These are phyloP conservation scores for Salvelinus fontinalis DNA, from an alignment of 2,113 vertebrate genomes.

Conservation along the genomic window DNA sequence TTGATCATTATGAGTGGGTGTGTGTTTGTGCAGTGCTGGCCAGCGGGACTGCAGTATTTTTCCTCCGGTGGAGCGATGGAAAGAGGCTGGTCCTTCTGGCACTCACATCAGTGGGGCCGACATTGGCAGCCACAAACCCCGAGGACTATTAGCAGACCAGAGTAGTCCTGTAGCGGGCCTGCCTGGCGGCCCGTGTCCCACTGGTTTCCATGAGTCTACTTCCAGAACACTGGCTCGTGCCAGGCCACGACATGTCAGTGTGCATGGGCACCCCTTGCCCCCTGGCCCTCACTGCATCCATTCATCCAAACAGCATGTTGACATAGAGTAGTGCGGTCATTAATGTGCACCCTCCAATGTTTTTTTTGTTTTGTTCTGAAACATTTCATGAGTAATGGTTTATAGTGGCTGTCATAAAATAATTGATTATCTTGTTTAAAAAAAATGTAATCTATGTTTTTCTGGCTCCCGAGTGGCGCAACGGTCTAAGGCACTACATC, in stretches of 20 bases:
- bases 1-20: conserved; percentile 1
- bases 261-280: conserved; percentile 40
- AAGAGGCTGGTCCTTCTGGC: conserved; percentile 55
- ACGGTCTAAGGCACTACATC: background rate
- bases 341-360: conserved; percentile 30
- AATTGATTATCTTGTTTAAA: too few species aligned
- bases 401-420: conserved; percentile 6
- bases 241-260: conserved; percentile 37
- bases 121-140: conserved; percentile 50
- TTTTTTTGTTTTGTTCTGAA: conserved; percentile 2
- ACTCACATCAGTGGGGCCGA: conserved; percentile 55
- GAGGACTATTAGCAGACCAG: conserved; percentile 52
- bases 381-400: conserved; percentile 24
- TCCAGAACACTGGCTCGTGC: conserved; percentile 37
- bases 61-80: conserved; percentile 41
- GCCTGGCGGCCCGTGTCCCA: conserved; percentile 20
- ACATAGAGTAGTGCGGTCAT: conserved; percentile 21
- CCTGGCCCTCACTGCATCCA: conserved; percentile 26
- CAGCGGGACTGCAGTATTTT: conserved; percentile 35
- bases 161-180: conserved; percentile 25
- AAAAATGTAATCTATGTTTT: too few species aligned
- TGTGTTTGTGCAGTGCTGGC: conserved; percentile 16
- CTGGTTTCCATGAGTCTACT: conserved; percentile 48
- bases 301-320: conserved; percentile 42
- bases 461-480: background rate